These are phyloP conservation scores for Corynorhinus townsendii DNA, from an alignment of 2,113 vertebrate species.

Conservation along the genomic window DNA sequence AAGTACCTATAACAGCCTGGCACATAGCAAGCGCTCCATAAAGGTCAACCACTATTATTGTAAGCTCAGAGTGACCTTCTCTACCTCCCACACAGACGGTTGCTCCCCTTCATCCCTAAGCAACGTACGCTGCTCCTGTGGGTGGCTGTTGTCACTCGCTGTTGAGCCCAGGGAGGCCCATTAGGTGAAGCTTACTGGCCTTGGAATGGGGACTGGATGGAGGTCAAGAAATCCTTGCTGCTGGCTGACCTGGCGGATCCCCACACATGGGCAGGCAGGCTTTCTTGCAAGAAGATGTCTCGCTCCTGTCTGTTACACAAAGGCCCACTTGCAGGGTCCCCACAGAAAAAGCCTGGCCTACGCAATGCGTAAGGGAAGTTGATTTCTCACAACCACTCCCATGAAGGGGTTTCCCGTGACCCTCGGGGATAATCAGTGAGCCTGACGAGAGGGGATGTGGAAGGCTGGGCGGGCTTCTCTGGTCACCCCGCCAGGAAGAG, in stretches of 20 bases:
- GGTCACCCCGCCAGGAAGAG: neutral
- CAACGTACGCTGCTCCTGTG: too few species aligned
- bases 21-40: neutral
- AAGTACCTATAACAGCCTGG: neutral
- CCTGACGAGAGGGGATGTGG: neutral
- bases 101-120: too few species aligned
- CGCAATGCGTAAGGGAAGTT: neutral
- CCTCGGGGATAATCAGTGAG: neutral
- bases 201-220: too few species aligned
- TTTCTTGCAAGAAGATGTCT: neutral
- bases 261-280: too few species aligned
- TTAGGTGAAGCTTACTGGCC: neutral
- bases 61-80: neutral
- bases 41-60: neutral
- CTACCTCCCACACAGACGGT: neutral
- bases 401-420: fast-evolving
- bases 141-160: neutral
- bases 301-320: neutral
- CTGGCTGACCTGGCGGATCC: neutral
- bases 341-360: neutral
- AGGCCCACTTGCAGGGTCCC: neutral
- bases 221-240: neutral
- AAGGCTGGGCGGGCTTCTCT: neutral
- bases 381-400: neutral
- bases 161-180: neutral